Conservation (phyloP, 2,797 vertebrate genomes). For the Distichodus sexfasciatus region DNA sequence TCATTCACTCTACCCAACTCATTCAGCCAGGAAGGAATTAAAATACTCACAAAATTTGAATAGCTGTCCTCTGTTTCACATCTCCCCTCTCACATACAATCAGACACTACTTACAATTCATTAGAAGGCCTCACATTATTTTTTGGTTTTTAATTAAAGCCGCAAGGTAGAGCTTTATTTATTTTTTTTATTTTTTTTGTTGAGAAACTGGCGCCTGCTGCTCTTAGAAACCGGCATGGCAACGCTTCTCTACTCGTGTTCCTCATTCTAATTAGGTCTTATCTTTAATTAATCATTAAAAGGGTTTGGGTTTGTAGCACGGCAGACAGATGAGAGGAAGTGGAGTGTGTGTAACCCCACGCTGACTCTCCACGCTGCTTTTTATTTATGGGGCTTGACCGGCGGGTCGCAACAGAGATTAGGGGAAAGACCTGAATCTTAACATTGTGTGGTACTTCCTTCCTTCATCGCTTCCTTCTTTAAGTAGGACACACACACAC, state of each 20-base stretch:
- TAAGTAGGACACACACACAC: background rate
- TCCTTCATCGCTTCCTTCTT: constrained; percentile 12
- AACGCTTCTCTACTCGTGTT: constrained; percentile 13
- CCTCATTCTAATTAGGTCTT: constrained; percentile 40
- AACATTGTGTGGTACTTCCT: background rate
- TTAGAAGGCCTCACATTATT: constrained; percentile 12
- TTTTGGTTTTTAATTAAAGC: constrained; percentile 33
- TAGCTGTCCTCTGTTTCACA: background rate
- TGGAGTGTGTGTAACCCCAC: background rate
- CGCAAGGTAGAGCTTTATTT: constrained; percentile 8
- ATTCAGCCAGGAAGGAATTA: constrained; percentile 19
- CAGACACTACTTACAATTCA: background rate
- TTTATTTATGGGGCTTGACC: background rate
- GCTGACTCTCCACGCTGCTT: background rate
- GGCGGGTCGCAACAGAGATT: constrained; percentile 26
- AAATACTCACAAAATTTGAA: background rate
- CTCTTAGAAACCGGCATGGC: constrained; percentile 29
- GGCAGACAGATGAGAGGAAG: constrained; percentile 23
- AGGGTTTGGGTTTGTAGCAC: constrained; percentile 22
- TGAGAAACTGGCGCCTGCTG: background rate
- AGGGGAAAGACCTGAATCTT: constrained; percentile 15
- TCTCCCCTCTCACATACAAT: background rate
- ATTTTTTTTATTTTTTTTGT: background rate
- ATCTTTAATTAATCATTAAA: constrained; percentile 48
- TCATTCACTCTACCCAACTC: no score